A percentile compares a stretch with the other conserved stretches of the same genome.
These are phyloP conservation scores for Pteropus rufus DNA, from an alignment of 2,797 vertebrate genomes.

Conservation along the genomic window DNA sequence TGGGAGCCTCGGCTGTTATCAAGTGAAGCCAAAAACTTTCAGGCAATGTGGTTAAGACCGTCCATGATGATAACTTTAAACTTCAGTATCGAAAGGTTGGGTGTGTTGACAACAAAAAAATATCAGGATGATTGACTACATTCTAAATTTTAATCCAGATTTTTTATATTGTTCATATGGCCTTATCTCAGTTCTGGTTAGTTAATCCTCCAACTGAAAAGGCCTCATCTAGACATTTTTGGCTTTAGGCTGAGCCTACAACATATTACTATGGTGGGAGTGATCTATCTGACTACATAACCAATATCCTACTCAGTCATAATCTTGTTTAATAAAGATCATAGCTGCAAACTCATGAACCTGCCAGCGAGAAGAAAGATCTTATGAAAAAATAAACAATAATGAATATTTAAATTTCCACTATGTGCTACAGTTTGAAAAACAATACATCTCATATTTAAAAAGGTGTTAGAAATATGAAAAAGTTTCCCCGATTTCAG, in stretches of 20 bases:
- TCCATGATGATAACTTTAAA: slow-evolving; percentile 15
- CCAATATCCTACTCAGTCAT: neutral
- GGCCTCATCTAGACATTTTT: neutral
- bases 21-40: slow-evolving; percentile 3
- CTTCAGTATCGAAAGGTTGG: neutral
- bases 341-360: neutral
- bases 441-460: slow-evolving; percentile 24
- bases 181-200: slow-evolving; percentile 15
- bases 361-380: neutral
- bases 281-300: neutral
- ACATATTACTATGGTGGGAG: neutral
- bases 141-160: slow-evolving; percentile 38
- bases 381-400: neutral
- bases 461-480: slow-evolving; percentile 50
- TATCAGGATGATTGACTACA: neutral
- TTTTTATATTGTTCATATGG: neutral
- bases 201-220: slow-evolving; percentile 19
- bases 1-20: neutral
- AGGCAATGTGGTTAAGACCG: neutral
- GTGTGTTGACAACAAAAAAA: slow-evolving; percentile 14
- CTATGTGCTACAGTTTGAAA: neutral
- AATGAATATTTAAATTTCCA: neutral
- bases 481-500: slow-evolving; percentile 30
- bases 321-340: neutral
- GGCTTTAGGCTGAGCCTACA: neutral